A percentile compares a stretch with the other conserved stretches of the same genome.
Evolutionary conservation across 2,113 vertebrate genomes (phyloP).

Genomic region (Rhinopomastus cyanomelas): DNA sequence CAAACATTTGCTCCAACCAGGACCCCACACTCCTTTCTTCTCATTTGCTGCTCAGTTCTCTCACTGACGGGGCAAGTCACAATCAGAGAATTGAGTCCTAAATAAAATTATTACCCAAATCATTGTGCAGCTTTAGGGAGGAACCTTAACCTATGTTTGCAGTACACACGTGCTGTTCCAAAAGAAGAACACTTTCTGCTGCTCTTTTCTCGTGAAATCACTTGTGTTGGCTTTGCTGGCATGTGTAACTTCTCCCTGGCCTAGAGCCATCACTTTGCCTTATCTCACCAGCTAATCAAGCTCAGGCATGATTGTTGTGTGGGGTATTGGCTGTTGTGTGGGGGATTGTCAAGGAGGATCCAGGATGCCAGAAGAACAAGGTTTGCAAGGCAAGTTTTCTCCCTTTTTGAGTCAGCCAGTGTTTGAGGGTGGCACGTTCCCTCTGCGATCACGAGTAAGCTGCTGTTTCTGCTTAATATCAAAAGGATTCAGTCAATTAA

Average conservation of each 20-base stretch:
- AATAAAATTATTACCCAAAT: not conserved
- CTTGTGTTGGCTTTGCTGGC: not conserved
- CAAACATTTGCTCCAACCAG: not conserved
- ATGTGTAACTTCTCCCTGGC: not conserved
- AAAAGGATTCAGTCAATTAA: not conserved
- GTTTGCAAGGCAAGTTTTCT: not conserved
- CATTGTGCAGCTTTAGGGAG: not conserved
- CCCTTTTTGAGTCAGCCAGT: not conserved
- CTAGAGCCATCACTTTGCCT: not conserved
- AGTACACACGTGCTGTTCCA: not conserved
- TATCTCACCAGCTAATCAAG: not conserved
- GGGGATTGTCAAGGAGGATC: not conserved
- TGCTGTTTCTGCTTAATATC: not conserved
- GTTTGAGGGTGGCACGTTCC: not conserved
- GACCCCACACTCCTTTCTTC: not conserved
- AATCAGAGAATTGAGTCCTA: not conserved
- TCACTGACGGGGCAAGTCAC: accelerated
- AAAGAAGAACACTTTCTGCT: not conserved
- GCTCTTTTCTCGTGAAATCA: not conserved
- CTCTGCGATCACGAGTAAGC: not conserved
- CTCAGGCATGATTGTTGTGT: not conserved
- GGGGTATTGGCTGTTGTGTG: not conserved
- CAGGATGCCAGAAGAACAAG: not conserved
- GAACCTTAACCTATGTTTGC: not conserved
- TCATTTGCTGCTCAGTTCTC: not conserved